Percentiles rank a stretch among this genome's conserved stretches.
Conservation (phyloP, 2,888 invertebrate species). For the Heliconius ethilla region DNA sequence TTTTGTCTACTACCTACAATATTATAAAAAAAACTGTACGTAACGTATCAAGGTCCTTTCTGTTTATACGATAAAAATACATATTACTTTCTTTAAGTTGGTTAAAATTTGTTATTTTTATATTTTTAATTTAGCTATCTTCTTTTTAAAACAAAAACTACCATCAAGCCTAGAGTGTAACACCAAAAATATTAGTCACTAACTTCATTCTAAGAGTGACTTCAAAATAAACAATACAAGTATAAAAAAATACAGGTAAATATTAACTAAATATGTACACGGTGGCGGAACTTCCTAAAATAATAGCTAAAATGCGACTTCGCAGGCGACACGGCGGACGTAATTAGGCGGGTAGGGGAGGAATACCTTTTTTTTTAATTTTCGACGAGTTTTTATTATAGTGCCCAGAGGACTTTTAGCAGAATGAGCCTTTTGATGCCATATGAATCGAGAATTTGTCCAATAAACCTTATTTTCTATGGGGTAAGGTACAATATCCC, state of each 20-base stretch:
- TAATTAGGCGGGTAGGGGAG: conserved; percentile 54
- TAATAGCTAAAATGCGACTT: conserved; percentile 52
- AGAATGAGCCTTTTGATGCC: conserved; percentile 49
- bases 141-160: too few species aligned
- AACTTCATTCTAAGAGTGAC: too few species aligned
- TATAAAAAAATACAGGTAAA: background rate
- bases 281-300: conserved; percentile 47
- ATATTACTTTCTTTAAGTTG: too few species aligned
- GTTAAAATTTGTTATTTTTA: too few species aligned
- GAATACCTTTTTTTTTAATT: conserved; percentile 52
- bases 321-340: conserved; percentile 52
- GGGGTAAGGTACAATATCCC: conserved; percentile 3
- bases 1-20: background rate
- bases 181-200: too few species aligned
- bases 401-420: conserved; percentile 52
- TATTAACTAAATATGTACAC: conserved; percentile 42
- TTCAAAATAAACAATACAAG: too few species aligned
- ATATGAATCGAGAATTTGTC: conserved; percentile 42
- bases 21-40: too few species aligned
- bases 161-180: too few species aligned
- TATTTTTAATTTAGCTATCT: too few species aligned
- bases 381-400: conserved; percentile 53
- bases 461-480: conserved; percentile 29
- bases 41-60: too few species aligned
- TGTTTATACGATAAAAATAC: too few species aligned